Evolutionary conservation across 2,888 invertebrate species (phyloP).

Genomic region (Calameuta filiformis): DNA sequence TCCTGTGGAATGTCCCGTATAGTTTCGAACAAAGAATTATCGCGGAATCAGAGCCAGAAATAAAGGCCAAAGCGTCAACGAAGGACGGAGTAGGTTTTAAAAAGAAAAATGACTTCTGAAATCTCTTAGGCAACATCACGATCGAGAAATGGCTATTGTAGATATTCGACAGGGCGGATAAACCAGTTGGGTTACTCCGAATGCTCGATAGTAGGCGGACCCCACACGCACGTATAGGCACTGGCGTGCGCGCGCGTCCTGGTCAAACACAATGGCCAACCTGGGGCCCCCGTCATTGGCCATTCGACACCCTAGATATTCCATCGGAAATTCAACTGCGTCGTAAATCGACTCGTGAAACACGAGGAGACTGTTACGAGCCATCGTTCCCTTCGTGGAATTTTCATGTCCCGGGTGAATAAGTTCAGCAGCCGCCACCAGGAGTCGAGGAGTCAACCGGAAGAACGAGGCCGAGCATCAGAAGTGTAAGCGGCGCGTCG

Average conservation of each 20-base stretch:
- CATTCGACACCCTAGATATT: neutral
- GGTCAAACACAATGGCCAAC: neutral
- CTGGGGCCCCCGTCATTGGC: neutral
- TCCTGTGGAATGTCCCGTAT: neutral
- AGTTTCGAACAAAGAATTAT: neutral
- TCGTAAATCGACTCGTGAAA: slow-evolving; percentile 3
- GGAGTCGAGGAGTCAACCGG: neutral
- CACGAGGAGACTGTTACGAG: neutral
- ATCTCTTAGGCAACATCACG: neutral
- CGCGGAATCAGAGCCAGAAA: neutral
- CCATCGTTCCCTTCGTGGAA: neutral
- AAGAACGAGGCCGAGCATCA: neutral
- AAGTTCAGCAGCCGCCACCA: neutral
- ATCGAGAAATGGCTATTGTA: neutral
- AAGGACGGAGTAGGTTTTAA: neutral
- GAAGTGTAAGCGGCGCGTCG: neutral
- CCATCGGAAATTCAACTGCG: neutral
- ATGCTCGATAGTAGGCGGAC: slow-evolving; percentile 5
- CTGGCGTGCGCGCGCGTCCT: neutral
- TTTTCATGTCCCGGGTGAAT: neutral
- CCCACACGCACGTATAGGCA: neutral
- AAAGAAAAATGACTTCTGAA: neutral
- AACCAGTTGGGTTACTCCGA: slow-evolving; percentile 1
- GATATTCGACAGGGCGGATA: neutral
- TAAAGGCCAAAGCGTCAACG: neutral